phyloP scores from a whole-genome alignment of 2,797 vertebrate genomes.

The Siniperca obscura region DNA sequence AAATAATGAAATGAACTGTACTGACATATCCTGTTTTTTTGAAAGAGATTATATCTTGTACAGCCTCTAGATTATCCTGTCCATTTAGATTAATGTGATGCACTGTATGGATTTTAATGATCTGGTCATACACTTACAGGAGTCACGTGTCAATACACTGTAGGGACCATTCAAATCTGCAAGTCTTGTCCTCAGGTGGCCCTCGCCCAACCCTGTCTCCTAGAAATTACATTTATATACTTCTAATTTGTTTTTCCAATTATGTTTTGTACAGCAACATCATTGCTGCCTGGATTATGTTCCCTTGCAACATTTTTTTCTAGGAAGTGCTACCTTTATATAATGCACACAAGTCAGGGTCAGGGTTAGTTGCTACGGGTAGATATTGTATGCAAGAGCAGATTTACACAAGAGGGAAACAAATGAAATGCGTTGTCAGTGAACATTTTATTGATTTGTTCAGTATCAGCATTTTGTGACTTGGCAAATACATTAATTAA shows the following conservation, averaged over 20 bases:
- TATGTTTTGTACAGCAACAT: conserved; percentile 23
- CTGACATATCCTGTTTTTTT: conserved; percentile 34
- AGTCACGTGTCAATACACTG: conserved; percentile 16
- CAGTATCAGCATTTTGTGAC: neutral
- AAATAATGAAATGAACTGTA: conserved; percentile 46
- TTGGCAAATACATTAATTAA: neutral
- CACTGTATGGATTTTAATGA: conserved; percentile 45
- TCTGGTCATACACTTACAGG: conserved; percentile 1
- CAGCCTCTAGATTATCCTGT: conserved; percentile 44
- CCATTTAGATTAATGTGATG: conserved; percentile 65
- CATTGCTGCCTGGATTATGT: conserved; percentile 56
- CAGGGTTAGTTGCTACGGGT: neutral
- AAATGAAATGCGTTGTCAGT: neutral
- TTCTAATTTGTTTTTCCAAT: conserved; percentile 60
- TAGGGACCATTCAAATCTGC: neutral
- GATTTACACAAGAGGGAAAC: conserved; percentile 1
- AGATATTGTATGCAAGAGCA: conserved; percentile 10
- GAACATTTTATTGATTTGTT: neutral
- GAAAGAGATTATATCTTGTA: conserved; percentile 42
- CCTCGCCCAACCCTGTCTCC: conserved; percentile 10
- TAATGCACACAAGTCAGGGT: conserved; percentile 20
- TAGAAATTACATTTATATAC: conserved; percentile 37
- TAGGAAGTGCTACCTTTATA: conserved; percentile 17
- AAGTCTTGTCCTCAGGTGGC: conserved; percentile 14
- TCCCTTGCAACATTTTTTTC: conserved; percentile 30